Evolutionary conservation across 2,797 vertebrate genomes (phyloP).

Genomic region (Sardinella longiceps): DNA sequence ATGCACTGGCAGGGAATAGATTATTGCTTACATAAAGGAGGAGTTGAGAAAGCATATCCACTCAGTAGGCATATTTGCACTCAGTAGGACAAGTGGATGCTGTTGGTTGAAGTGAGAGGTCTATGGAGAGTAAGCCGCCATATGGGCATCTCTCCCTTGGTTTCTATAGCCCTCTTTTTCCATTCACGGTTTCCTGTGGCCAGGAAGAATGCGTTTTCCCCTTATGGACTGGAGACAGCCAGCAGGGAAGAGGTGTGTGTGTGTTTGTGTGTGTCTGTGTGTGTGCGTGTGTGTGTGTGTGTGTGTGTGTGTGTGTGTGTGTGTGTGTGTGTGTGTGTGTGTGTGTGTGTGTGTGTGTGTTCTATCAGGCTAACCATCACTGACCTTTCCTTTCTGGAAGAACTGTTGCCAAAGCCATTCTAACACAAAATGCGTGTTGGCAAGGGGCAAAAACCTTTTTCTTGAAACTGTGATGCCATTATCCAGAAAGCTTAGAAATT

Average conservation of each 20-base stretch:
- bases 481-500: conserved; percentile 25
- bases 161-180: conserved; percentile 50
- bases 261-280: conserved; percentile 14
- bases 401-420: conserved; percentile 42
- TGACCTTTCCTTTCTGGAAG: conserved; percentile 35
- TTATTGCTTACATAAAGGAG: too few species aligned
- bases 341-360: neutral
- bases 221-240: conserved; percentile 38
- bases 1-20: too few species aligned
- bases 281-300: too few species aligned
- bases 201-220: conserved; percentile 44
- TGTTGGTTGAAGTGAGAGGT: conserved; percentile 27
- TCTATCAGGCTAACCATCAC: conserved; percentile 48
- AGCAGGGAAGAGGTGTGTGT: conserved; percentile 32
- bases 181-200: conserved; percentile 34
- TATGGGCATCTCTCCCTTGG: conserved; percentile 48
- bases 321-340: neutral
- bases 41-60: too few species aligned
- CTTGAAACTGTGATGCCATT: conserved; percentile 49
- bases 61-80: too few species aligned
- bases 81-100: conserved; percentile 32
- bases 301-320: too few species aligned
- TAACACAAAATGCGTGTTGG: conserved; percentile 47
- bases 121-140: conserved; percentile 45
- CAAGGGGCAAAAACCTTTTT: conserved; percentile 47